Conservation (phyloP, 2,888 invertebrate species). For the Lacanobia wlatinum region DNA sequence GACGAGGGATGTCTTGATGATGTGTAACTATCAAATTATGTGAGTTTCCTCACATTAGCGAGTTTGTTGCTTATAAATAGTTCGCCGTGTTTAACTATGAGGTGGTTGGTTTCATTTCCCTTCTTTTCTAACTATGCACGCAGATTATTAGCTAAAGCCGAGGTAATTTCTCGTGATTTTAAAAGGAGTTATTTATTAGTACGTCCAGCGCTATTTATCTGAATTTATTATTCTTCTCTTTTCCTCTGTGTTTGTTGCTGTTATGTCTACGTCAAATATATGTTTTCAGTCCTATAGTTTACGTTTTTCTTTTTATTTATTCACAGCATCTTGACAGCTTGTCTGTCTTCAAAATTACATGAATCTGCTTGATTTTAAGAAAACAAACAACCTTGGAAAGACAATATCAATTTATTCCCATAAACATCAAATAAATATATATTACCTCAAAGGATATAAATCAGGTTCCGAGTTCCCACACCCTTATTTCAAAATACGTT, state of each 20-base stretch:
- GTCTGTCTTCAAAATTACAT: neutral
- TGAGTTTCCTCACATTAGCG: slow-evolving; percentile 29
- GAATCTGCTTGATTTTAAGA: neutral
- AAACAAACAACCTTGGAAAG: neutral
- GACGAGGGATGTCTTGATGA: slow-evolving; percentile 57
- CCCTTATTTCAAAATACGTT: slow-evolving; percentile 1
- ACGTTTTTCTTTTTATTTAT: neutral
- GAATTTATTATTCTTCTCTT: too few relatives aligned
- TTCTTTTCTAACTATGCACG: neutral
- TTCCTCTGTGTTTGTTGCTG: too few relatives aligned
- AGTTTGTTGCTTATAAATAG: slow-evolving; percentile 13
- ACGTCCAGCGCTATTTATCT: too few relatives aligned
- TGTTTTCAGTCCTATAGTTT: too few relatives aligned
- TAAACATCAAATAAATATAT: slow-evolving; percentile 3
- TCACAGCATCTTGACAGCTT: neutral
- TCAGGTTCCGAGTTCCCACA: neutral
- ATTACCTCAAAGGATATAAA: neutral
- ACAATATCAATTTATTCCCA: slow-evolving; percentile 4
- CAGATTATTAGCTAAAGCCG: neutral
- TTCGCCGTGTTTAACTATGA: neutral
- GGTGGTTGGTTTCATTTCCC: slow-evolving; percentile 13
- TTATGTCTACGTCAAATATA: too few relatives aligned
- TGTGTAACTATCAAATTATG: slow-evolving; percentile 43
- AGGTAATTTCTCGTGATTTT: neutral
- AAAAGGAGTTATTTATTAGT: too few relatives aligned